These are phyloP conservation scores for Acanthornis magna DNA, from an alignment of 2,797 vertebrate species.

Conservation along the genomic window DNA sequence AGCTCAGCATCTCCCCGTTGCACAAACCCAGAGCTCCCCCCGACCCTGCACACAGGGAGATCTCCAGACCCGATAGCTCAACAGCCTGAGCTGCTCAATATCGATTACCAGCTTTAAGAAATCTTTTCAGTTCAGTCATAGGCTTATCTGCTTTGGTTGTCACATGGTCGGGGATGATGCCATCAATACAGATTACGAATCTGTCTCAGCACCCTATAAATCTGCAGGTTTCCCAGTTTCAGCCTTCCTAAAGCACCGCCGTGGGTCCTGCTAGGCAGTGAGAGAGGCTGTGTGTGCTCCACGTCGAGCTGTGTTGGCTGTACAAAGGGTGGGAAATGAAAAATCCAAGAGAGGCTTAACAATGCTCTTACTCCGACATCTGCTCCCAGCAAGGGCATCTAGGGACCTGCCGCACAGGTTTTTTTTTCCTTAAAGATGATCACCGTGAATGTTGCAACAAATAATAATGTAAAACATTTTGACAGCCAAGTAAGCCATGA, in stretches of 20 bases:
- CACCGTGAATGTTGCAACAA: constrained; percentile 71
- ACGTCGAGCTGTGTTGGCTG: background rate
- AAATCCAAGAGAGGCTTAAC: constrained; percentile 65
- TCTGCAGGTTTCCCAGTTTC: constrained; percentile 41
- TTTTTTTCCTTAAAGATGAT: constrained; percentile 77
- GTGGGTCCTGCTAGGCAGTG: background rate
- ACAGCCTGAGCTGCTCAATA: constrained; percentile 57
- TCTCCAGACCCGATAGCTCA: background rate
- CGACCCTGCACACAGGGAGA: rapidly evolving
- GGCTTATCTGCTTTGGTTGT: constrained; percentile 62
- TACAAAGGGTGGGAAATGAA: constrained; percentile 47
- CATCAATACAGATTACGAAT: constrained; percentile 56
- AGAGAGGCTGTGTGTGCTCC: background rate
- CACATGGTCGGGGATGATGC: constrained; percentile 50
- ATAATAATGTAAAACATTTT: constrained; percentile 74
- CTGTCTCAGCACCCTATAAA: constrained; percentile 25
- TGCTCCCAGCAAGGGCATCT: constrained; percentile 71
- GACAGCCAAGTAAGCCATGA: constrained; percentile 76
- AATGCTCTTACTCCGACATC: constrained; percentile 66
- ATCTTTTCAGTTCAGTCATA: constrained; percentile 55
- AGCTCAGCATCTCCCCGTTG: background rate
- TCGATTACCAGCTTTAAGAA: constrained; percentile 70
- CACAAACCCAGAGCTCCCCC: background rate
- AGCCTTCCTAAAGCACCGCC: background rate
- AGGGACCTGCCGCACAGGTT: constrained; percentile 68